Conservation (phyloP, 1,140 invertebrate species). For the Drosophila pandora region DNA sequence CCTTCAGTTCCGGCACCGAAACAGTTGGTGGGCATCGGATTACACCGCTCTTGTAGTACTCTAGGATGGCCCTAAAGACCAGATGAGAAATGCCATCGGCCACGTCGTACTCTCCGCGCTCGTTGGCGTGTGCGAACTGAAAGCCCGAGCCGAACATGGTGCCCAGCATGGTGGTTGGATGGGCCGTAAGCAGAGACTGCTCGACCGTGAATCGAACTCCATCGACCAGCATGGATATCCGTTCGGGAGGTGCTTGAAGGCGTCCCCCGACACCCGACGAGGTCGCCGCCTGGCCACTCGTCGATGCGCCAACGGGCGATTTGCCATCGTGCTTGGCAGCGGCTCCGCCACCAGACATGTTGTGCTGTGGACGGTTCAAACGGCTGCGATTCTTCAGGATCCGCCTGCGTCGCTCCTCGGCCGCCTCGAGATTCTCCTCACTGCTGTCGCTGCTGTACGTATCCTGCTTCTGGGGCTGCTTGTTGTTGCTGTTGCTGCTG, state of each 20-base stretch:
- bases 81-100: slow-evolving; percentile 99
- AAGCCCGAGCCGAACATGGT: slow-evolving; percentile 98
- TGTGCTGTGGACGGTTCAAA: slow-evolving; percentile 43
- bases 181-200: slow-evolving; percentile 94
- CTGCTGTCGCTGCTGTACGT: slow-evolving; percentile 88
- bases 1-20: slow-evolving; percentile 96
- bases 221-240: slow-evolving; percentile 95
- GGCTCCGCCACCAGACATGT: slow-evolving; percentile 54
- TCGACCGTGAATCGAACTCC: slow-evolving; percentile 96
- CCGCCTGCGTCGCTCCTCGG: slow-evolving; percentile 86
- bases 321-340: slow-evolving; percentile 64
- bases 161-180: slow-evolving; percentile 97
- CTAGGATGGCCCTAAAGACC: slow-evolving; percentile 97
- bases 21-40: slow-evolving; percentile 94
- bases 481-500: slow-evolving; percentile 66
- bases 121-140: slow-evolving; percentile 97
- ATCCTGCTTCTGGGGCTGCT: slow-evolving; percentile 60
- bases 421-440: slow-evolving; percentile 87
- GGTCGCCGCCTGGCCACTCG: slow-evolving; percentile 33
- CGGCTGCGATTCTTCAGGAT: slow-evolving; percentile 87
- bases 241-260: slow-evolving; percentile 52
- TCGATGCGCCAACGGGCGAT: slow-evolving; percentile 23
- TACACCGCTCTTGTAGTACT: slow-evolving; percentile 95
- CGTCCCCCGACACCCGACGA: slow-evolving; percentile 34
- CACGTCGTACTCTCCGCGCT: slow-evolving; percentile 98